Percentiles rank a stretch among this genome's conserved stretches.
phyloP scores from a whole-genome alignment of 2,888 invertebrate species.

The Bursaphelenchus okinawaensis region DNA sequence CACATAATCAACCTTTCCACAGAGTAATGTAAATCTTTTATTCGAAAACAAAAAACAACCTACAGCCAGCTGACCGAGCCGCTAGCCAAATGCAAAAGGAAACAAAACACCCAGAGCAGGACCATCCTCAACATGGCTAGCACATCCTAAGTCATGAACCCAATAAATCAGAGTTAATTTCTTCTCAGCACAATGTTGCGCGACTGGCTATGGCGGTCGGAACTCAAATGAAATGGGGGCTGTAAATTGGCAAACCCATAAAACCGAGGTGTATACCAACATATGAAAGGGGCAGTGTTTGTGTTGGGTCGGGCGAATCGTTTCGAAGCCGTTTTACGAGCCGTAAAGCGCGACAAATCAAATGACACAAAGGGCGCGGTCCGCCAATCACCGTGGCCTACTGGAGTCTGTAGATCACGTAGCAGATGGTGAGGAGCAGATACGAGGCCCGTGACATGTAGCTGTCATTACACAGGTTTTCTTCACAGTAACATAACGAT shows the following conservation, averaged over 20 bases:
- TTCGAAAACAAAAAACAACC: too few species aligned
- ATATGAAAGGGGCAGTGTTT: not conserved
- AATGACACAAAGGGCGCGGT: not conserved
- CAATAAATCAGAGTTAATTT: too few species aligned
- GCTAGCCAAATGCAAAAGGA: not conserved
- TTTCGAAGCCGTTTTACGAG: not conserved
- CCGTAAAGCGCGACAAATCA: not conserved
- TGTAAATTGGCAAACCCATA: not conserved
- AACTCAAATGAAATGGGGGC: not conserved
- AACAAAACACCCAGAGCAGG: not conserved
- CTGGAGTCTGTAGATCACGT: too few species aligned
- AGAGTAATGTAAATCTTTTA: too few species aligned
- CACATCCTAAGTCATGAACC: too few species aligned
- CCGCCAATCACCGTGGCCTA: not conserved
- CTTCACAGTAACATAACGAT: constrained; percentile 27
- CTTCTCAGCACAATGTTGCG: not conserved
- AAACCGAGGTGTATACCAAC: not conserved
- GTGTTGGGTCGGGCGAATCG: not conserved
- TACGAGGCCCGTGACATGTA: not conserved
- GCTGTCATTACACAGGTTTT: constrained; percentile 25
- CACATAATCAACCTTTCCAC: not conserved
- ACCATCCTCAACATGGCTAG: not conserved
- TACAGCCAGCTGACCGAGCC: constrained; percentile 1
- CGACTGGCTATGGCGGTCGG: not conserved
- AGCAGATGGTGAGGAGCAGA: not conserved